Conservation (phyloP, 2,113 vertebrate species). For the Rhombomys opimus region DNA sequence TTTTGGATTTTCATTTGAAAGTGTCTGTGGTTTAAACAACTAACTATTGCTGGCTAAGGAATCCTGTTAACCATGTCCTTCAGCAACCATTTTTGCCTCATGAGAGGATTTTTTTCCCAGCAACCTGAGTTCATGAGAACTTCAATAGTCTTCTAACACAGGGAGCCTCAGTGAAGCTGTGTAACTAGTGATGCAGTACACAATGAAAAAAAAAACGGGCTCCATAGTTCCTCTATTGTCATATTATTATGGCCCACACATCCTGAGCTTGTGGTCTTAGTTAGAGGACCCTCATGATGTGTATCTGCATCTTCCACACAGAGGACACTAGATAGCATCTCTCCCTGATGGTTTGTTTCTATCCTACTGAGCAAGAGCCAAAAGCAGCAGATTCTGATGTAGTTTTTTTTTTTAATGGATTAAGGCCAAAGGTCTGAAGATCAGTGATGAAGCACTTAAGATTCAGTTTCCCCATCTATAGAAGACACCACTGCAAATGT, state of each 20-base stretch:
- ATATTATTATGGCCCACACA: background rate
- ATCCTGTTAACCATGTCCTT: background rate
- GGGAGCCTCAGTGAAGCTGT: background rate
- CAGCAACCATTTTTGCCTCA: background rate
- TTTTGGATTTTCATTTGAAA: background rate
- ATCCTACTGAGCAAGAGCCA: background rate
- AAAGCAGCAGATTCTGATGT: background rate
- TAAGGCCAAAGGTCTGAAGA: background rate
- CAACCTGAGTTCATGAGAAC: background rate
- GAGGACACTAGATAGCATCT: slow-evolving; percentile 31
- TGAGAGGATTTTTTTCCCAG: background rate
- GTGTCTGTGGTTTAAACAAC: background rate
- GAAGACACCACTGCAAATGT: background rate
- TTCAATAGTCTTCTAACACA: background rate
- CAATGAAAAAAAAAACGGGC: no score
- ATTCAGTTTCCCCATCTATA: background rate
- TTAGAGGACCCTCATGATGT: background rate
- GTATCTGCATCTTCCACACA: background rate
- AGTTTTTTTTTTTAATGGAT: background rate
- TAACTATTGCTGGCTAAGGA: background rate
- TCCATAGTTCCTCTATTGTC: background rate
- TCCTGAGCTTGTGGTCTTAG: background rate
- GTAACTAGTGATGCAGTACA: background rate
- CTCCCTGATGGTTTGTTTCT: background rate
- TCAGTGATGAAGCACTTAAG: background rate